Evolutionary conservation across 2,888 invertebrate species (phyloP).

Genomic region (Dicranocentrus wangi): DNA sequence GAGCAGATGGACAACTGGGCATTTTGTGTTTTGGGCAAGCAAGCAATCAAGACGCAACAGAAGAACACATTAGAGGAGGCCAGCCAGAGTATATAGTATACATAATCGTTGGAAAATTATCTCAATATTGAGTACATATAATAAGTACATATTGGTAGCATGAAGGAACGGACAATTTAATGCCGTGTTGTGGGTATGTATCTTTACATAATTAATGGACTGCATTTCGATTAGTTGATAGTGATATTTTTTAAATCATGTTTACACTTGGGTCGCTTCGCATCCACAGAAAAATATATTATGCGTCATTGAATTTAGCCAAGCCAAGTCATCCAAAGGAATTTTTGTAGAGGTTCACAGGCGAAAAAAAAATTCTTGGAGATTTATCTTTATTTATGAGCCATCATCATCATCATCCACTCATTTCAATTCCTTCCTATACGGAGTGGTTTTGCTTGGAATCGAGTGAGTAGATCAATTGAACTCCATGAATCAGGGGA

Average conservation of each 20-base stretch:
- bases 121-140: too few species aligned
- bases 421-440: too few species aligned
- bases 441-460: background rate
- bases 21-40: background rate
- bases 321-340: background rate
- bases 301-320: constrained; percentile 24
- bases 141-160: too few species aligned
- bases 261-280: constrained; percentile 25
- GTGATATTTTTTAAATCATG: background rate
- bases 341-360: background rate
- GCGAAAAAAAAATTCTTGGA: background rate
- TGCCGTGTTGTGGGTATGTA: too few species aligned
- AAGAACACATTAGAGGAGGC: too few species aligned
- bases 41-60: background rate
- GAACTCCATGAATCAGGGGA: background rate
- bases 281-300: background rate
- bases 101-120: too few species aligned
- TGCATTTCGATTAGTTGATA: background rate
- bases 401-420: background rate
- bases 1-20: background rate
- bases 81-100: too few species aligned
- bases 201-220: too few species aligned
- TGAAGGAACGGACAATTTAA: too few species aligned
- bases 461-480: too few species aligned
- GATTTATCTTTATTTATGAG: too few species aligned